Base-by-base conservation (phyloP, 2,113 vertebrate genomes). In the Pachycephala philippinensis region DNA sequence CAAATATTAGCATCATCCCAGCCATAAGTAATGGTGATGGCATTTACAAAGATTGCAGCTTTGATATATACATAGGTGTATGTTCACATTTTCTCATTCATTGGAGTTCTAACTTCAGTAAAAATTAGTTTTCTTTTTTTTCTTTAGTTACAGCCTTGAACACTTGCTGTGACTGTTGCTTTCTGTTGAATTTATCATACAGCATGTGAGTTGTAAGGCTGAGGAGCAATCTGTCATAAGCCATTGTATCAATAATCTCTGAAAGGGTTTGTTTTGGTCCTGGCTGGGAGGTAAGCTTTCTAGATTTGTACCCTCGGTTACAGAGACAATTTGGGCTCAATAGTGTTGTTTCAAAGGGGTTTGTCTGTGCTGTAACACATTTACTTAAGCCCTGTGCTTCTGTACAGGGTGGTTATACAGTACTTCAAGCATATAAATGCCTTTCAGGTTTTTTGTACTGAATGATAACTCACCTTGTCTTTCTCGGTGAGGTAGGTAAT, bases 401-500 rank as follows among this genome's bases (percentile, higher is more conserved):
- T 30, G 92, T 56, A 60, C 65, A 23, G 64, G 35, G 30, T 35
- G 60, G 85, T 87, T 96, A 60, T 74, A 92, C 87, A 93, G 87
- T 92, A 94, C 96, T 97, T 97, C 83, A 92, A 89, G 97, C 95
- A 95, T 95, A 95, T 96, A 97, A 98, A 97, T 97, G 96, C 94
- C 84, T 96, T 96, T 98, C 96, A 88, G 96, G 77, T 97, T 98
- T 97, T 96, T 97, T 97, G 68, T 86, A 96, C 96, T 97, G 97
- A 98, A 98, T 98, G 98, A 99, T 99, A 98, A 98, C 98, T 99
- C 98, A 98, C 98, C 98, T 98, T 98, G 98, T 99, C 98, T 98
- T 98, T 97, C 97, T 98, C 59, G 33, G 96, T 98, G 98, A 98
- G 97, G 97, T 97, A 90, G 91, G 97, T 98, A 98, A 99, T 99